Evolutionary conservation across 2,888 invertebrate genomes (phyloP), one percentile per base, ranked within the genome.

Genomic region (Pyrrhia umbra): DNA sequence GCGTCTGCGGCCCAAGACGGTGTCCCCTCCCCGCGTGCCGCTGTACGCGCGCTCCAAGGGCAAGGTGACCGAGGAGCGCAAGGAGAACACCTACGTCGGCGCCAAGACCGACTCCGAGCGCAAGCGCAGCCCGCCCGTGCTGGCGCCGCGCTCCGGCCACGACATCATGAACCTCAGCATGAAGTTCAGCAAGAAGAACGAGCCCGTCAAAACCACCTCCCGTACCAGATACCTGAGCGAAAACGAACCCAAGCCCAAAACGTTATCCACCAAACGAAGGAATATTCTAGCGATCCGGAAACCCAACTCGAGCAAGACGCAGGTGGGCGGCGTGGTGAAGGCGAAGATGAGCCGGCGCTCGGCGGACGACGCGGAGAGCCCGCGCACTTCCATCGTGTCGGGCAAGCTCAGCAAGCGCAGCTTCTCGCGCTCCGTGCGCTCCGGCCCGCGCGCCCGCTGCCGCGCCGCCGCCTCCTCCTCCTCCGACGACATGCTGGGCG

Each of bases 41-140:
- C 84, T 91, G 21, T 94, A 90, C 86, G 85, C 88, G 20, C 92
- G 94, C 52, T 85, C 91, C 54, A 94, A 94, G 67, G 88, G 80
- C 6, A 94, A 94, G 62, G 90, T 88, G 47, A 90, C 88, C 2
- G 94, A 94, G 68, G 95, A 95, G 60, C 89, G 94, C 63, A 95
- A 95, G 67, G 95, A 95, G 79, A 95, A 95, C 88, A 86, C 95
- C 1, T 95, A 92, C 87, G 88, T 80, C 15, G 92, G 90, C 47
- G 92, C 90, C 43, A 92, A 92, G 70, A 82, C 84, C 6, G 93
- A 92, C 78, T 23, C 85, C 6, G 92, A 92, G 51, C 85, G 86
- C 20, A 80, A 79, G 34, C 86, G 88, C 37, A 80, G 76, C 68
- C 85, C 86, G 27, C 80, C 86, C 37, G 79, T 85, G 1, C 83